These are phyloP conservation scores for Anser brachyrhynchus DNA, from an alignment of 2,113 vertebrate species.

Conservation along the genomic window DNA sequence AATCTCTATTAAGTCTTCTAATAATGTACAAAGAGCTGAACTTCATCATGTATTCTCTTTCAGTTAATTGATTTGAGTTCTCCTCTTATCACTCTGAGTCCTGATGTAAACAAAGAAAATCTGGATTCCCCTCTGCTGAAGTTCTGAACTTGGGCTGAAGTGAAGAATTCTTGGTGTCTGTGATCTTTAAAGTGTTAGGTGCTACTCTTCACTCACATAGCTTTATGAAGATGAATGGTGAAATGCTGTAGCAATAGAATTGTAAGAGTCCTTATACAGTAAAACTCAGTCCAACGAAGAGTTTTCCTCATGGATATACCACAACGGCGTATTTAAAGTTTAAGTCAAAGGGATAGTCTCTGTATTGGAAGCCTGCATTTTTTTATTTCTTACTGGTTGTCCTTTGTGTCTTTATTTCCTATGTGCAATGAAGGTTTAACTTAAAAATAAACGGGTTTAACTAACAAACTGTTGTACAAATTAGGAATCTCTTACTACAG, in stretches of 20 bases:
- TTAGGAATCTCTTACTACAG: background rate
- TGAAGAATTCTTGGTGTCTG: background rate
- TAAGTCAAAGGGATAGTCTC: background rate
- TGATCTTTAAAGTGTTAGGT: background rate
- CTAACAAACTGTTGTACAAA: background rate
- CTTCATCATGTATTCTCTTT: background rate
- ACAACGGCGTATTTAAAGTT: background rate
- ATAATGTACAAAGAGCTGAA: background rate
- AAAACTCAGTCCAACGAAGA: background rate
- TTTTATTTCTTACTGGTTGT: background rate
- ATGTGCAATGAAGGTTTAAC: background rate
- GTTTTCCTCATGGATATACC: background rate
- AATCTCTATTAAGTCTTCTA: too few species aligned
- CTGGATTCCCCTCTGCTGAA: constrained; percentile 76
- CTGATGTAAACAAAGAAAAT: constrained; percentile 78
- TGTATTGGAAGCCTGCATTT: background rate
- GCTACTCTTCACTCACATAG: fast-evolving
- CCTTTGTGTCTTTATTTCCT: background rate
- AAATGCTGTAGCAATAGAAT: background rate
- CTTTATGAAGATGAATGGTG: background rate
- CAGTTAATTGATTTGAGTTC: constrained; percentile 82
- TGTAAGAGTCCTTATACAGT: background rate
- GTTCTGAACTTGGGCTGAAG: constrained; percentile 61
- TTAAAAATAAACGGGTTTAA: constrained; percentile 50
- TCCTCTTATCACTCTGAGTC: constrained; percentile 80